Base-by-base conservation (phyloP, 2,888 invertebrate genomes). In the Xanthia togata region DNA sequence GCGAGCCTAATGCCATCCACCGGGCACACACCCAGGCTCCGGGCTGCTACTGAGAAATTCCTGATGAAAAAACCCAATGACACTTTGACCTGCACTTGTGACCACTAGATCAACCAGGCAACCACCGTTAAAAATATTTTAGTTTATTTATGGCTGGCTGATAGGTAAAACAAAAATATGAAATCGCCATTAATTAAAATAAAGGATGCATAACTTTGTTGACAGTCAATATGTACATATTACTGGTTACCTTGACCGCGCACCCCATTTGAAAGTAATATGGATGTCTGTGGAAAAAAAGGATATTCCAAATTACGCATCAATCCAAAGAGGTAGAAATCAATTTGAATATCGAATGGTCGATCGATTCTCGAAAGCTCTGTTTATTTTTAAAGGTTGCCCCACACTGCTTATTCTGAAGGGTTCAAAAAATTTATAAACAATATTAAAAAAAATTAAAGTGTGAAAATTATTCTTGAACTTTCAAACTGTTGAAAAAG, bases 231-330 rank as follows among this genome's bases (percentile, higher is more conserved):
- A 67, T 2, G 41, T 57, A 31, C n/a, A 11, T 55, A 53, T 4
- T 26, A 50, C 0, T 0, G 3, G 12, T 69, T 26, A 55, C 82
- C 83, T 82, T 82, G 79, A 83, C 74, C 75, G 59, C 68, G 44
- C 60, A 53, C 50, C 64, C n/a, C 4, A 82, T 82, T 82, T 83
- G 3, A 79, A 82, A 82, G 79, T 83, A 55, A 44, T 70, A 82
- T 81, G 20, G 6, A 62, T 35, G 81, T 68, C 70, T 62, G 78
- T 31, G 57, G 6, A 12, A 50, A 70, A 82, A 72, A 73, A 65
- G 26, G 14, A 26, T 59, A 63, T 62, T 47, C 17, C n/a, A 59
- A 79, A 74, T 55, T 74, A 55, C 74, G 74, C 68, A 35, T 64
- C 68, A 64, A 55, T 67, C 20, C 55, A 53, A 65, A 62, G 50